phyloP scores from a whole-genome alignment of 2,113 vertebrate species.

The Vireo altiloquus region DNA sequence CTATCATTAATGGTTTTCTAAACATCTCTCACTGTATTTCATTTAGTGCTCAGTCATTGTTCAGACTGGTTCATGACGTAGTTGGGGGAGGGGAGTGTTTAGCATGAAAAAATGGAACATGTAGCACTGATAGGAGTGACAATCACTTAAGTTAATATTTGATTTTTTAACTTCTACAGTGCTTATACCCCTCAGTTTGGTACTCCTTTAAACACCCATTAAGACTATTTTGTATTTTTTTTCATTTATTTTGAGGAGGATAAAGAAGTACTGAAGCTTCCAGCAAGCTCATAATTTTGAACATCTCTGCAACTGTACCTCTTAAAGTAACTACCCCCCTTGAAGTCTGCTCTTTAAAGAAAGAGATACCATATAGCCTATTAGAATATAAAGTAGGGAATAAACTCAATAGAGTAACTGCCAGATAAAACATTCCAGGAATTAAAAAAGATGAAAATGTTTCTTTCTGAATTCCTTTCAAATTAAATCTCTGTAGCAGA shows the following conservation, averaged over 20 bases:
- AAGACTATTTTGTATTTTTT: not conserved
- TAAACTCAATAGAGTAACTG: not conserved
- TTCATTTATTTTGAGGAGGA: not conserved
- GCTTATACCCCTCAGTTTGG: not conserved
- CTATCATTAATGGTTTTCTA: not conserved
- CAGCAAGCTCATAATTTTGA: not conserved
- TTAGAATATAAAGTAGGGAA: not conserved
- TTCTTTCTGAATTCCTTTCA: not conserved
- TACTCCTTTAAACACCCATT: not conserved
- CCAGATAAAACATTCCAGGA: not conserved
- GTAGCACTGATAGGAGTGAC: not conserved
- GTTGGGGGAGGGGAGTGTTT: not conserved
- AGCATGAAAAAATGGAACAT: not conserved
- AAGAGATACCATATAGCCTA: not conserved
- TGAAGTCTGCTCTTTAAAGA: constrained; percentile 7
- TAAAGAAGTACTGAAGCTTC: not conserved
- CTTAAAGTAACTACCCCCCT: not conserved
- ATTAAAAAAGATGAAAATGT: not conserved
- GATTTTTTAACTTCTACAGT: not conserved
- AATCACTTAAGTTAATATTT: not conserved
- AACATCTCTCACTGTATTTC: not conserved
- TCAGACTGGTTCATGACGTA: not conserved
- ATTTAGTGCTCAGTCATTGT: not conserved
- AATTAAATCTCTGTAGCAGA: not conserved
- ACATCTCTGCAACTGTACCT: not conserved